These are phyloP conservation scores for Listronotus oregonensis DNA, from an alignment of 1,140 invertebrate genomes.

Conservation along the genomic window DNA sequence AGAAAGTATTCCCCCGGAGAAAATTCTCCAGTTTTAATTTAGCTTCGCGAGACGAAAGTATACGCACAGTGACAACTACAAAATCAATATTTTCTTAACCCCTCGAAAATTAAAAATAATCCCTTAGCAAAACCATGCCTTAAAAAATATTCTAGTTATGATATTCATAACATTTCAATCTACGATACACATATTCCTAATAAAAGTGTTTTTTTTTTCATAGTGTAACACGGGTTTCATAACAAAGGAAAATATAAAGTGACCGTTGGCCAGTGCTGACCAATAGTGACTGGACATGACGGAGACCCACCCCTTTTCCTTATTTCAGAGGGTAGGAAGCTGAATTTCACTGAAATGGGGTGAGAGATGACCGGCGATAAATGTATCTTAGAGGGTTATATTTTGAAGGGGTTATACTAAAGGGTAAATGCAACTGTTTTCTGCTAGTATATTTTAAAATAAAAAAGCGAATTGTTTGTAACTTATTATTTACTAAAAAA, in stretches of 20 bases:
- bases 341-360: conserved; percentile 2
- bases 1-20: conserved; percentile 46
- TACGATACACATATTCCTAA: conserved; percentile 7
- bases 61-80: conserved; percentile 24
- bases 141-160: too few species aligned
- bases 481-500: too few species aligned
- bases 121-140: neutral
- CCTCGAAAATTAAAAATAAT: neutral
- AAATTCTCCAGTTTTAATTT: conserved; percentile 49
- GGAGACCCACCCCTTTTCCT: conserved; percentile 30
- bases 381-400: neutral
- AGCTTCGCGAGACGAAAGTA: conserved; percentile 38
- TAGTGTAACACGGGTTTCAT: conserved; percentile 23
- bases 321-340: conserved; percentile 6
- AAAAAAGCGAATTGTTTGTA: too few species aligned
- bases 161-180: neutral
- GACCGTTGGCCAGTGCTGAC: conserved; percentile 41
- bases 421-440: neutral
- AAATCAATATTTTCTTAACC: conserved; percentile 24
- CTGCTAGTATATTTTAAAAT: too few species aligned
- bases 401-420: neutral
- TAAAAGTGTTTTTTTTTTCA: conserved; percentile 19
- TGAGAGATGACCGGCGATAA: neutral
- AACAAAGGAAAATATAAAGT: conserved; percentile 15
- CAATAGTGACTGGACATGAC: conserved; percentile 33